Evolutionary conservation across 2,113 vertebrate genomes (phyloP), one percentile per base, ranked within the genome.

Genomic region (Talpa occidentalis): DNA sequence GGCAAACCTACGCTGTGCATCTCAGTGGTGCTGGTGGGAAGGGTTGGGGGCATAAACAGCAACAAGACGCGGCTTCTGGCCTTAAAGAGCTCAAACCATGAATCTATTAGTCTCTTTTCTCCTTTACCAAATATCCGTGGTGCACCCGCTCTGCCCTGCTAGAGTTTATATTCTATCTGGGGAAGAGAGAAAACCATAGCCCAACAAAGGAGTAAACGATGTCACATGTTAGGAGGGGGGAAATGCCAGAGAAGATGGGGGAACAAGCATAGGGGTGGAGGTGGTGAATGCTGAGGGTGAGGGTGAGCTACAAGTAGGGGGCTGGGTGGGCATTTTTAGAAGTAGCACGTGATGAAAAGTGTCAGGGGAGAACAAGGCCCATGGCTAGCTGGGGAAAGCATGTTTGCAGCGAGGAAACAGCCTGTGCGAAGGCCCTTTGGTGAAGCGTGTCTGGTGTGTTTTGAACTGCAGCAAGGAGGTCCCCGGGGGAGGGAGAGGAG

Each of bases 321-420:
- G 37, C 26, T 6, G 66, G 26, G 19, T n/a, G 7, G 35, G 10
- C 14, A 9, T 10, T 26, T 67, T 64, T 4, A 60, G 54, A 87
- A 21, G 47, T 0, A 24, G 24, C 0, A 22, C 1, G 4, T 19
- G 62, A 26, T 15, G 26, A 70, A 42, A 40, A 42, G 6, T 26
- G 10, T 52, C n/a, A 44, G 47, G 22, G 22, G 30, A 44, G 66
- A 37, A 70, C 2, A 54, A 64, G 28, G 35, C 28, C 5, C 0
- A 22, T 0, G 6, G 47, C 0, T 37, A 17, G 60, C 32, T 26
- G 24, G 32, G 42, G 54, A 32, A 37, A 7, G 0, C 10, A 1
- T 28, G 32, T 67, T 59, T 40, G 66, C 32, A 76, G 66, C 2
- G 15, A 42, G 44, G 67, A 40, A 6, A 10, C 2, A 42, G n/a